phyloP scores from a whole-genome alignment of 2,113 vertebrate genomes.

The Daboia siamensis region DNA sequence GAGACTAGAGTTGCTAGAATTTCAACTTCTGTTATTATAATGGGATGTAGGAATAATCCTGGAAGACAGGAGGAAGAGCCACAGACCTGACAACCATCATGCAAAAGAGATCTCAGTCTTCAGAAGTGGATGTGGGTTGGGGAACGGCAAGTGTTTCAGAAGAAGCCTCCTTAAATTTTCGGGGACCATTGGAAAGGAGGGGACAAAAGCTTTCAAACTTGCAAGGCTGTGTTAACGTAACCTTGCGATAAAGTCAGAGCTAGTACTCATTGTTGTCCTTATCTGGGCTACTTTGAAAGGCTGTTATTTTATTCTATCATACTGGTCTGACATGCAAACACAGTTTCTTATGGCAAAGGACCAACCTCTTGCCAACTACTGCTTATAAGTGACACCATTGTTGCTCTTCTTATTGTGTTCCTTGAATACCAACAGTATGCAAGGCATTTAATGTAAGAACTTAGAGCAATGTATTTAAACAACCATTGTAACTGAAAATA shows the following conservation, averaged over 20 bases:
- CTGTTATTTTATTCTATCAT: not conserved
- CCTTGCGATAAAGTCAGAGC: not conserved
- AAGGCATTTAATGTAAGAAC: not conserved
- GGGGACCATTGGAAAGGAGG: not conserved
- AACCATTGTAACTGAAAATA: not conserved
- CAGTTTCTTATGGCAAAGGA: not conserved
- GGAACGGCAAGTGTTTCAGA: not conserved
- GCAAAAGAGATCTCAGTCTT: not conserved
- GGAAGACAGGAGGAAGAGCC: not conserved
- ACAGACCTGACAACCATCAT: not conserved
- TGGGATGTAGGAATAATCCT: not conserved
- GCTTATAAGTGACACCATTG: not conserved
- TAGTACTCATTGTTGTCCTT: not conserved
- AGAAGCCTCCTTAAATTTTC: not conserved
- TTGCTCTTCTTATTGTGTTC: not conserved
- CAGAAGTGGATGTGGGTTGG: not conserved
- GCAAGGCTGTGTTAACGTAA: not conserved
- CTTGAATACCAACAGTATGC: not conserved
- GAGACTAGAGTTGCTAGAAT: not conserved
- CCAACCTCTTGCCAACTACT: not conserved
- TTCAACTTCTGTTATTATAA: not conserved
- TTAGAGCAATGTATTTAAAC: not conserved
- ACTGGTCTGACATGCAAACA: not conserved
- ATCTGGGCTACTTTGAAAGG: not conserved
- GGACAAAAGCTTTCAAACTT: not conserved